These are phyloP conservation scores for Atrichornis clamosus DNA, from an alignment of 2,113 vertebrate genomes.

Conservation along the genomic window DNA sequence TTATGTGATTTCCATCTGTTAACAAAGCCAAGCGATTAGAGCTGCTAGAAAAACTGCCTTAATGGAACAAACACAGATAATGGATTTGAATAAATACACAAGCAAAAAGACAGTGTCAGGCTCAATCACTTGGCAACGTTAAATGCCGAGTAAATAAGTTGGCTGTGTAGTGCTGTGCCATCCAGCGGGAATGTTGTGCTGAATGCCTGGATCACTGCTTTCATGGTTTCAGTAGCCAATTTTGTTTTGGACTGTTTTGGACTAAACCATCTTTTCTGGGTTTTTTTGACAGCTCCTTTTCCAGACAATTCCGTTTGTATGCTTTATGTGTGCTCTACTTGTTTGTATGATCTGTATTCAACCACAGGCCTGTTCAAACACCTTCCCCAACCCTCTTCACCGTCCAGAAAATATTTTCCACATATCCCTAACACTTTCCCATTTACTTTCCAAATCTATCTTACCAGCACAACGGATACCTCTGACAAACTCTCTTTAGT, in stretches of 20 bases:
- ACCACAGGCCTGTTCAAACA: neutral
- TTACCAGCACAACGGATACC: neutral
- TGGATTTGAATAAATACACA: constrained; percentile 33
- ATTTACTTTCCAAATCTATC: neutral
- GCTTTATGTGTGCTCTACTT: rapidly evolving
- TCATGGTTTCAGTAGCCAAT: neutral
- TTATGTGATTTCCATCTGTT: constrained; percentile 49
- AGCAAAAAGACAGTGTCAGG: constrained; percentile 24
- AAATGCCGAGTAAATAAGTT: neutral
- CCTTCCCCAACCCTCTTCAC: neutral
- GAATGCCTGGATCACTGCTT: neutral
- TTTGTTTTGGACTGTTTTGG: neutral
- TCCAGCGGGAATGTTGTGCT: neutral
- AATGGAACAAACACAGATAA: constrained; percentile 58
- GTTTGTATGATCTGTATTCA: rapidly evolving
- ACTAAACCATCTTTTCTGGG: neutral
- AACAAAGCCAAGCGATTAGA: constrained; percentile 17
- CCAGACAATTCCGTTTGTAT: neutral
- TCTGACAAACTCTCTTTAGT: neutral
- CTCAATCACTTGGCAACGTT: neutral
- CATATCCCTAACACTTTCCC: neutral
- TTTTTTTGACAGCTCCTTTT: neutral
- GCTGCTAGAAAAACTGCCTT: constrained; percentile 15
- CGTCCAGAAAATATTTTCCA: neutral
- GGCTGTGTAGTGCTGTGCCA: neutral